Percentiles rank a stretch among this genome's conserved stretches.
Evolutionary conservation across 2,113 vertebrate species (phyloP).

Genomic region (Sciurus niger): DNA sequence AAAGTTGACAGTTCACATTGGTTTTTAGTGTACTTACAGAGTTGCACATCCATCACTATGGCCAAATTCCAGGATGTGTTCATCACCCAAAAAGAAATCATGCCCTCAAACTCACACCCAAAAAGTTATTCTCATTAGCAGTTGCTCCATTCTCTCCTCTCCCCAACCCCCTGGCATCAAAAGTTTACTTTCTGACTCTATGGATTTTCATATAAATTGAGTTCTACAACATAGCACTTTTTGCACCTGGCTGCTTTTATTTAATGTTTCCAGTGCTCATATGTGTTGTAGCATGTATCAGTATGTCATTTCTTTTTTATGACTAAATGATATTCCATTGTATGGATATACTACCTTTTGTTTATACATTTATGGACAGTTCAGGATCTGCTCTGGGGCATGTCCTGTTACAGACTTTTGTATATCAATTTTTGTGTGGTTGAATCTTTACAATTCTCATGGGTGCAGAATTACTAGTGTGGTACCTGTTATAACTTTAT

Average conservation of each 20-base stretch:
- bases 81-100: background rate
- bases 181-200: slow-evolving; percentile 11
- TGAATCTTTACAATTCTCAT: background rate
- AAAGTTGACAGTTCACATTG: background rate
- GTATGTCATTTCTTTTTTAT: slow-evolving; percentile 26
- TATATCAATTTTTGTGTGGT: slow-evolving; percentile 8
- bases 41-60: background rate
- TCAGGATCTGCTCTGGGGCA: background rate
- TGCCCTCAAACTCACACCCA: background rate
- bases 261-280: slow-evolving; percentile 28
- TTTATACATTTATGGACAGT: slow-evolving; percentile 50
- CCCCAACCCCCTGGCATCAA: background rate
- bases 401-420: slow-evolving; percentile 41
- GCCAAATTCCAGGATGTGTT: slow-evolving; percentile 47
- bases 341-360: background rate
- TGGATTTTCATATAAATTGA: slow-evolving; percentile 53
- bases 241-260: slow-evolving; percentile 15
- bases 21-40: slow-evolving; percentile 29
- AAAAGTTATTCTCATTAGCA: background rate
- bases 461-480: slow-evolving; percentile 24
- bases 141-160: background rate
- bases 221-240: background rate
- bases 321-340: background rate
- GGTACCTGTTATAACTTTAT: slow-evolving; percentile 8
- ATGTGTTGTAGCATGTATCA: background rate